phyloP scores from a whole-genome alignment of 1,140 invertebrate species.

The Hestina assimilis region DNA sequence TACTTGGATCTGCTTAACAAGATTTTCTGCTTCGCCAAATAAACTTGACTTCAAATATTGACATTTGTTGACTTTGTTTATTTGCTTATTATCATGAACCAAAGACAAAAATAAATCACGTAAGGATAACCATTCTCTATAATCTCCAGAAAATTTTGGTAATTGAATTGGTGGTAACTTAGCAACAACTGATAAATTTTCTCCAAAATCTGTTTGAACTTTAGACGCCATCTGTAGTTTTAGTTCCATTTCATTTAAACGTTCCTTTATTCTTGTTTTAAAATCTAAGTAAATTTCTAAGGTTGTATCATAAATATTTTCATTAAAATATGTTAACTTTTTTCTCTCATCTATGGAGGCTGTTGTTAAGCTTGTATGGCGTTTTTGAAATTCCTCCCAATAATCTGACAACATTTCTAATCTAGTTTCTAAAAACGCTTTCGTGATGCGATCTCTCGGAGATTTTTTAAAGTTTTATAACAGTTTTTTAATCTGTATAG shows the following conservation, averaged over 20 bases:
- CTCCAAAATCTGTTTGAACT: not conserved
- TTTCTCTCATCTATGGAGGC: not conserved
- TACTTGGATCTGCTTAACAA: constrained; percentile 29
- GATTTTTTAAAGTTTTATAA: constrained; percentile 27
- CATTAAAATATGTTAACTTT: too few species aligned
- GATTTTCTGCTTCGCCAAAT: constrained; percentile 27
- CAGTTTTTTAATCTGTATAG: not conserved
- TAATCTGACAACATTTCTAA: constrained; percentile 27
- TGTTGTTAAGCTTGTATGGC: not conserved
- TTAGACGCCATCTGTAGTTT: not conserved
- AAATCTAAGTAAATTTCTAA: not conserved
- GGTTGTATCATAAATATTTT: not conserved
- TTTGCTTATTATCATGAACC: constrained; percentile 25
- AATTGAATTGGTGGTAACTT: constrained; percentile 19
- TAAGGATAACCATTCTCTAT: constrained; percentile 33
- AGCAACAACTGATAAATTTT: not conserved
- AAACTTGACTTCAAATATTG: constrained; percentile 37
- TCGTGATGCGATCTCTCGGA: constrained; percentile 31
- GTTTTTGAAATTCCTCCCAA: constrained; percentile 22
- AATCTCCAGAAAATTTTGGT: constrained; percentile 30
- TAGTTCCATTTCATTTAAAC: not conserved
- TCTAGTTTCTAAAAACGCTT: constrained; percentile 29
- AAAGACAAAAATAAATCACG: constrained; percentile 32
- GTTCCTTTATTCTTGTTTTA: not conserved
- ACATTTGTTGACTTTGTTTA: constrained; percentile 27